A percentile compares a stretch with the other conserved stretches of the same genome.
Conservation (phyloP, 2,797 vertebrate genomes). For the Intellagama lesueurii region DNA sequence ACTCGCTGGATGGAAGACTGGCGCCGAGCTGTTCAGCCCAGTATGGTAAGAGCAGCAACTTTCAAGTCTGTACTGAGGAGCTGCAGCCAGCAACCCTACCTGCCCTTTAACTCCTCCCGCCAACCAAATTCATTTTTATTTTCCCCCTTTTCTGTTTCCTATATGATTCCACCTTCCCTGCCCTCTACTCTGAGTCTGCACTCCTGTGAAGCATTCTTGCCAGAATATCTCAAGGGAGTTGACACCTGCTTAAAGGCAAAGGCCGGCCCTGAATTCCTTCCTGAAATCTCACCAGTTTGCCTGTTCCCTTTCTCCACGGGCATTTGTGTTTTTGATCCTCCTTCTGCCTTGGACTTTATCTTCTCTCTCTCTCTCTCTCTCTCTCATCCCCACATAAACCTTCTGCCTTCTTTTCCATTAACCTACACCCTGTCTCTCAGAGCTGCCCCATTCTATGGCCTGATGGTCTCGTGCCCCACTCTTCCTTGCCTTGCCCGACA, state of each 20-base stretch:
- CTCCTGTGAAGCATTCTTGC: not conserved
- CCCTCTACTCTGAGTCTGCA: too few species aligned
- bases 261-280: not conserved
- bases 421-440: not conserved
- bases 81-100: too few species aligned
- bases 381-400: not conserved
- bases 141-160: not conserved
- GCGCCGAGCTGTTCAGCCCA: constrained; percentile 87
- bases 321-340: not conserved
- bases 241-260: not conserved
- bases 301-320: not conserved
- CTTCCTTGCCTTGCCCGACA: too few species aligned
- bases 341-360: not conserved
- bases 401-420: not conserved
- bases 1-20: constrained; percentile 95
- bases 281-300: not conserved
- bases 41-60: constrained; percentile 80
- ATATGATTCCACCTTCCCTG: not conserved
- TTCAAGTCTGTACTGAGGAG: not conserved
- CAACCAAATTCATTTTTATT: too few species aligned
- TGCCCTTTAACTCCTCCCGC: too few species aligned
- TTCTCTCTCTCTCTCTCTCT: not conserved
- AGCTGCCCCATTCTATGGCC: too few species aligned
- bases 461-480: not conserved
- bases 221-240: not conserved